Base-by-base conservation (phyloP, 2,797 vertebrate species). In the Monodelphis domestica region DNA sequence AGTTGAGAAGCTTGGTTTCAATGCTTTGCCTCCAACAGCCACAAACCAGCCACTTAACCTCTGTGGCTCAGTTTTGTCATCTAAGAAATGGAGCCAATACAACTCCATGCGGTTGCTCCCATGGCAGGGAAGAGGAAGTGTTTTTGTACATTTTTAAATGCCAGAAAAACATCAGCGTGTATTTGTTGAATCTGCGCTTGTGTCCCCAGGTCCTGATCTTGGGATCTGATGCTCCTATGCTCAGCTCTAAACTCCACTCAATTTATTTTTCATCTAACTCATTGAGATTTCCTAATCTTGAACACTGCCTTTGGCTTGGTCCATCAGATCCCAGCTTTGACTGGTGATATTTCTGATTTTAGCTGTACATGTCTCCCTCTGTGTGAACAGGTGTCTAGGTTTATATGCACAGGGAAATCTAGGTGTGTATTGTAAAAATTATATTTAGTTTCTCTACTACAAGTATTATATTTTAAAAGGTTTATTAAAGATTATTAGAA, bases 261-360 rank as follows among this genome's bases (percentile, higher is more conserved):
- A 57, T 17, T 89, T 56, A 1, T 14, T 90, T 91, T 63, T 50
- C 53, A 88, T 14, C 50, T 50, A 89, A 88, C 21, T 56, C 50
- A 45, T 52, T 89, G 4, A n/a, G 53, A 55, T 45, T 50, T 59
- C 56, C 59, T 90, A 38, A 26, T 90, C 53, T 9, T 90, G 53
- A 94, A 87, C 15, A 0, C 90, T 91, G n/a, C 0, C 90, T 33
- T 28, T 91, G 84, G 21, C 50, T 53, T 14, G 1, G 38, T 4
- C 88, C 50, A 53, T 88, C 38, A 53, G 51, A 90, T 93, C 91
- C 54, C 91, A 90, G 50, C n/a, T 87, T 59, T 88, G 88, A 84
- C 63, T 92, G 88, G 91, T 45, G n/a, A 78, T 84, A 45, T 26
- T 84, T 84, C 70, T 84, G 70, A 10, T 84, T 84, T 45, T 84